These are phyloP conservation scores for Pogonophryne albipinna DNA, from an alignment of 2,797 vertebrate genomes.

Conservation along the genomic window DNA sequence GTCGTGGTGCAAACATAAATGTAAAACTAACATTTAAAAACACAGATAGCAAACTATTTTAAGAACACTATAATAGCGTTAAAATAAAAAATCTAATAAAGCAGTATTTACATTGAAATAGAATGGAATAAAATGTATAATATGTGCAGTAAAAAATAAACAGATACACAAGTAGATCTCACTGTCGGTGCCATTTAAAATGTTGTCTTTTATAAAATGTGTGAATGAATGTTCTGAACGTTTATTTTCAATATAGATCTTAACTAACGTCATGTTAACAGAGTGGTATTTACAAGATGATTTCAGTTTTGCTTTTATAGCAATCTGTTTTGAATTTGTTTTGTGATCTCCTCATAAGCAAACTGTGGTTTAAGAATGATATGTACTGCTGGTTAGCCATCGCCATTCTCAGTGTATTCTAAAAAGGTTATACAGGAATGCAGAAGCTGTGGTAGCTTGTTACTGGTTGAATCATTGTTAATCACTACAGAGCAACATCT, in stretches of 20 bases:
- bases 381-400: not conserved
- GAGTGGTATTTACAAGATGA: not conserved
- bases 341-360: not conserved
- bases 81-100: too few species aligned
- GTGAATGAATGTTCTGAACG: not conserved
- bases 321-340: not conserved
- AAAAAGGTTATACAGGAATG: too few species aligned
- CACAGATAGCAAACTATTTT: too few species aligned
- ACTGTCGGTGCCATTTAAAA: not conserved
- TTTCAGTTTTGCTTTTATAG: not conserved
- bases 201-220: not conserved
- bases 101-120: too few species aligned
- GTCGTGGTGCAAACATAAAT: too few species aligned
- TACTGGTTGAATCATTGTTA: not conserved
- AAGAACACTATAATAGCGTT: too few species aligned
- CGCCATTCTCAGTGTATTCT: not conserved
- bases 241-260: not conserved
- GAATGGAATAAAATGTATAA: too few species aligned
- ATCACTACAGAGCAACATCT: not conserved
- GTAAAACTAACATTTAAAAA: too few species aligned
- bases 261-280: not conserved
- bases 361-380: not conserved
- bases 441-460: not conserved
- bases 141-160: too few species aligned
- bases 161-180: not conserved